These are phyloP conservation scores for Poecilia wingei DNA, from an alignment of 2,797 vertebrate species.

Conservation along the genomic window DNA sequence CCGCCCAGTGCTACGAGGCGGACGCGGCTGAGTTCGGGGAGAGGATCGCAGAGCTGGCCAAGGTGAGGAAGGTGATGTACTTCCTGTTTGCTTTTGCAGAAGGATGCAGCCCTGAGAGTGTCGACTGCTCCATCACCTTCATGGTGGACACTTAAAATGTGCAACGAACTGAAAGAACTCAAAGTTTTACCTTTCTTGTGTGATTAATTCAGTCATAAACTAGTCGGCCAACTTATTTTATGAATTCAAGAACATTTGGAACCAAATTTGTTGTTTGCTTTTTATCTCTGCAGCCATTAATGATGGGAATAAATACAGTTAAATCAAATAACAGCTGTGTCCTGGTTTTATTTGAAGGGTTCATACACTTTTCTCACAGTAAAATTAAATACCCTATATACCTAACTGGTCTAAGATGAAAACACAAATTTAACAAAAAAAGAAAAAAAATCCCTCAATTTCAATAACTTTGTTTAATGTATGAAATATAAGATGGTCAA, in stretches of 20 bases:
- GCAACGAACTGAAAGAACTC: background rate
- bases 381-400: too few relatives aligned
- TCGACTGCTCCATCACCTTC: slow-evolving; percentile 87
- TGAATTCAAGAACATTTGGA: background rate
- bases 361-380: too few relatives aligned
- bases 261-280: slow-evolving; percentile 4
- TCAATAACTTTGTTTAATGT: too few relatives aligned
- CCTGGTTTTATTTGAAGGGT: background rate
- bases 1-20: slow-evolving; percentile 84
- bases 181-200: background rate
- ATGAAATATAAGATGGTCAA: too few relatives aligned
- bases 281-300: slow-evolving; percentile 11
- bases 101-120: slow-evolving; percentile 80
- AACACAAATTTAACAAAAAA: too few relatives aligned
- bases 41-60: slow-evolving; percentile 88
- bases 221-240: background rate
- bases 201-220: background rate
- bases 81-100: slow-evolving; percentile 88
- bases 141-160: slow-evolving; percentile 48
- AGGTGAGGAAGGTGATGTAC: slow-evolving; percentile 93
- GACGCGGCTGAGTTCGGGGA: slow-evolving; percentile 92
- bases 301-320: background rate
- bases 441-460: too few relatives aligned
- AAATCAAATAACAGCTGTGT: background rate
- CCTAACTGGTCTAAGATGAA: too few relatives aligned